phyloP scores from a whole-genome alignment of 1,140 invertebrate species.

The Diachasma alloeum region DNA sequence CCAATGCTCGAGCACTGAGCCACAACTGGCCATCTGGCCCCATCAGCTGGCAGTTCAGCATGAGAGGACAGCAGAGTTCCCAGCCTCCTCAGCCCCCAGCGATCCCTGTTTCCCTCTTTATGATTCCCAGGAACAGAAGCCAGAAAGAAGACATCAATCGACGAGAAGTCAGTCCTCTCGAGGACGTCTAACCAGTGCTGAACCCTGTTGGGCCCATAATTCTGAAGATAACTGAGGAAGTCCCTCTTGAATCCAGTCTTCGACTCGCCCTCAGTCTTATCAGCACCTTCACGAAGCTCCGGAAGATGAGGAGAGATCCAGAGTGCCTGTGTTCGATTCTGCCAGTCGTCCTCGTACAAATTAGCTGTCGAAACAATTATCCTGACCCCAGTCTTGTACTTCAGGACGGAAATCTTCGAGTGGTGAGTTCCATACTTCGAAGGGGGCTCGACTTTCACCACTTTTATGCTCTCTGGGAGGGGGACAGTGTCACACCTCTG shows the following conservation, averaged over 20 bases:
- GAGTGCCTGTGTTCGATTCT: constrained; percentile 88
- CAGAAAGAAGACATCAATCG: constrained; percentile 85
- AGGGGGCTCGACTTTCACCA: constrained; percentile 72
- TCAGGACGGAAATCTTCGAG: constrained; percentile 91
- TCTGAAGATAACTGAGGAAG: constrained; percentile 81
- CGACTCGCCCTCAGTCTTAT: constrained; percentile 77
- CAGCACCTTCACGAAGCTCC: constrained; percentile 64
- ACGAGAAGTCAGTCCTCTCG: constrained; percentile 80
- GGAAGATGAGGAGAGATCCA: constrained; percentile 89
- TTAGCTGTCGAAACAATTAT: constrained; percentile 94
- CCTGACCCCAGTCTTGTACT: constrained; percentile 83
- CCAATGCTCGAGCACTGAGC: constrained; percentile 93
- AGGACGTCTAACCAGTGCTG: constrained; percentile 79
- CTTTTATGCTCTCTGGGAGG: constrained; percentile 70
- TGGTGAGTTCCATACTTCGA: constrained; percentile 90
- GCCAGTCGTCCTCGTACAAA: constrained; percentile 90
- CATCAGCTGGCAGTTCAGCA: constrained; percentile 66
- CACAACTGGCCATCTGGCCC: constrained; percentile 73
- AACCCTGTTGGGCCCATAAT: constrained; percentile 76
- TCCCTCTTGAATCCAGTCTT: constrained; percentile 86
- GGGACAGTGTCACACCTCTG: constrained; percentile 69
- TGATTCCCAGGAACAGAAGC: constrained; percentile 85
- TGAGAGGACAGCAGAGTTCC: constrained; percentile 72
- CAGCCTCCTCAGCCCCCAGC: constrained; percentile 80
- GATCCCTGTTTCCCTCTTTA: constrained; percentile 63